These are phyloP conservation scores for Stenodera caucasica DNA, from an alignment of 2,888 invertebrate genomes.

Conservation along the genomic window DNA sequence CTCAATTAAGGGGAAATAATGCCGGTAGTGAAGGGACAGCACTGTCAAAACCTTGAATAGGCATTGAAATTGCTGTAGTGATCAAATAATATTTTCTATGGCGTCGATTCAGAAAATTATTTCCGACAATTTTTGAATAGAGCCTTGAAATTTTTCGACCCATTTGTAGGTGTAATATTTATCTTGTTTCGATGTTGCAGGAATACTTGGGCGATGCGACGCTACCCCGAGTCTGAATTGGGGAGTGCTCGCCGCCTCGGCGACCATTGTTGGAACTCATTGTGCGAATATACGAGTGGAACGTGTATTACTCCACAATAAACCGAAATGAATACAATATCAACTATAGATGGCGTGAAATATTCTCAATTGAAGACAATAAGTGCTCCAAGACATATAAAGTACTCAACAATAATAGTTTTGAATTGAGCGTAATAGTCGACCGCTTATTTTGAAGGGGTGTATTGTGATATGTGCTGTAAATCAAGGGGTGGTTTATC, in stretches of 20 bases:
- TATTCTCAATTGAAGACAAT: conserved; percentile 30
- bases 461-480: conserved; percentile 48
- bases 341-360: conserved; percentile 20
- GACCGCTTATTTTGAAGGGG: conserved; percentile 14
- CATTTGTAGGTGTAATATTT: too few relatives aligned
- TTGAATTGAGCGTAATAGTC: too few relatives aligned
- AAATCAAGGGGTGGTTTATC: conserved; percentile 52
- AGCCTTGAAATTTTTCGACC: too few relatives aligned
- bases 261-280: conserved; percentile 28
- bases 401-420: conserved; percentile 12
- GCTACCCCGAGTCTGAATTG: too few relatives aligned
- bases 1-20: conserved; percentile 6
- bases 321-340: conserved; percentile 31
- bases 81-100: neutral
- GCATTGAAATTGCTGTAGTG: neutral
- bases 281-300: conserved; percentile 33
- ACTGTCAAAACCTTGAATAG: neutral
- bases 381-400: conserved; percentile 27
- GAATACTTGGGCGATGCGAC: neutral
- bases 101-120: too few relatives aligned
- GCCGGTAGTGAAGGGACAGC: neutral
- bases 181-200: neutral
- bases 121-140: too few relatives aligned
- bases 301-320: conserved; percentile 32
- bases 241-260: neutral